A percentile compares a stretch with the other conserved stretches of the same genome.
phyloP scores from a whole-genome alignment of 2,113 vertebrate species.

The Origma solitaria region DNA sequence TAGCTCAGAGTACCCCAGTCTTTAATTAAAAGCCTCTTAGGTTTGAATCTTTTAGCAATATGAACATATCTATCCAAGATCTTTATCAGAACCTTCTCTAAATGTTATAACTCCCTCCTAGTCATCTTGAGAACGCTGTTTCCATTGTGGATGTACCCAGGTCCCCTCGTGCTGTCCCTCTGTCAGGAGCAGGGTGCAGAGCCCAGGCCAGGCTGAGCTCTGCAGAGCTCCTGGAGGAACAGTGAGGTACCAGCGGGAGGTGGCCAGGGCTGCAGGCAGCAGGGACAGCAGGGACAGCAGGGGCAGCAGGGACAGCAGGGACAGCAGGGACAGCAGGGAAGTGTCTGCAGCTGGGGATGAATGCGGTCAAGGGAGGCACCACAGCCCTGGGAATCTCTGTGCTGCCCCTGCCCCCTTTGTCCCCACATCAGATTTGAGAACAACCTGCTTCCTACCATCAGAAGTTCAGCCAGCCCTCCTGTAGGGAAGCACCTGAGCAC shows the following conservation, averaged over 20 bases:
- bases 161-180: not conserved
- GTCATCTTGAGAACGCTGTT: not conserved
- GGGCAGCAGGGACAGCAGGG: not conserved
- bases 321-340: not conserved
- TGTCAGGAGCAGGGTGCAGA: not conserved
- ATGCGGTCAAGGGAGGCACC: not conserved
- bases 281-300: not conserved
- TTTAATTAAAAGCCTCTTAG: constrained; percentile 43
- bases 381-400: not conserved
- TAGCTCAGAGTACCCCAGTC: not conserved
- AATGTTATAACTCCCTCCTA: constrained; percentile 1
- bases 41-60: constrained; percentile 16
- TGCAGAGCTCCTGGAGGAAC: not conserved
- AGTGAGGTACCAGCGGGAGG: not conserved
- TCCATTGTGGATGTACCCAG: not conserved
- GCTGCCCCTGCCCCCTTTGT: not conserved
- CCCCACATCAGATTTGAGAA: not conserved
- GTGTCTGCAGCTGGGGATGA: not conserved
- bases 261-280: not conserved
- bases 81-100: not conserved
- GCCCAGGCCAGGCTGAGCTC: not conserved
- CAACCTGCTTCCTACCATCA: not conserved
- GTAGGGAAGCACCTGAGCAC: not conserved
- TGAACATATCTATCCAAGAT: not conserved
- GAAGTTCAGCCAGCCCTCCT: not conserved